A percentile compares a stretch with the other conserved stretches of the same genome.
These are phyloP conservation scores for Propsilocerus akamusi DNA, from an alignment of 1,140 invertebrate species.

Conservation along the genomic window DNA sequence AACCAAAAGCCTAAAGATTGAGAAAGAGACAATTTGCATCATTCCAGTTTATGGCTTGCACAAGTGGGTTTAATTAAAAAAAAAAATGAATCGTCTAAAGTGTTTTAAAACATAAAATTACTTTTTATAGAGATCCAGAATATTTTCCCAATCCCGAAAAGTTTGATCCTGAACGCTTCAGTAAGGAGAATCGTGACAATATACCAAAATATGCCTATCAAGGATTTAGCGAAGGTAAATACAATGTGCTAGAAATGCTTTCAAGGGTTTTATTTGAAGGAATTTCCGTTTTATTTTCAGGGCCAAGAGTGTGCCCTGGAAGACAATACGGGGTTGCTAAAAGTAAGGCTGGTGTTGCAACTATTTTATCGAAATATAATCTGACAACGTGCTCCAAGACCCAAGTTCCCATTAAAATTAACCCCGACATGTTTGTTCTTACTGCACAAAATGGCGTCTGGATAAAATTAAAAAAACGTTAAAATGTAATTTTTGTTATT, in stretches of 20 bases:
- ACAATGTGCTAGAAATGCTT: no score
- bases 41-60: slow-evolving; percentile 14
- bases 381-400: no score
- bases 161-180: background rate
- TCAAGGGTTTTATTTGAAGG: no score
- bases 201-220: background rate
- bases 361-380: background rate
- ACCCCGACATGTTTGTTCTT: no score
- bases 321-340: background rate
- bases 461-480: no score
- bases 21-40: slow-evolving; percentile 11
- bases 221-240: background rate
- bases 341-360: background rate
- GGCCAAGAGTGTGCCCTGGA: background rate
- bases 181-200: background rate
- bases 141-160: background rate
- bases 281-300: no score
- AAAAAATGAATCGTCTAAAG: no score
- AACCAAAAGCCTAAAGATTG: slow-evolving; percentile 4
- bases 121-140: background rate
- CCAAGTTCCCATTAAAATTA: no score
- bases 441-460: no score
- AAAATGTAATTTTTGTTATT: no score
- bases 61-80: background rate
- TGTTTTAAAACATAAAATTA: background rate